phyloP scores from a whole-genome alignment of 2,797 vertebrate genomes.

The Florisuga fusca region DNA sequence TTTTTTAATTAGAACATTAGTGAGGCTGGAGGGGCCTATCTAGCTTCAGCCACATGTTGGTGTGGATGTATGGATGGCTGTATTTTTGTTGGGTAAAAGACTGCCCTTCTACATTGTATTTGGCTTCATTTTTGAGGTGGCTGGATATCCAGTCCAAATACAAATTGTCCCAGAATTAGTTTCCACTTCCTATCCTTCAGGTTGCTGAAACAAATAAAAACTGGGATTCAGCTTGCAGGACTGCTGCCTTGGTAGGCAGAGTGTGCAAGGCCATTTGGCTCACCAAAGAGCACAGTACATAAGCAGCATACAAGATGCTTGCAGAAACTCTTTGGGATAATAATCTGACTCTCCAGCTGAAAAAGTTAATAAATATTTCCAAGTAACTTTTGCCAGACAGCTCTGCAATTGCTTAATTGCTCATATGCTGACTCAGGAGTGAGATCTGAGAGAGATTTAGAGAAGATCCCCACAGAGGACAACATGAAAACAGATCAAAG shows the following conservation, averaged over 20 bases:
- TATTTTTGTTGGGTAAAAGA: conserved; percentile 23
- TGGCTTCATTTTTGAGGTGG: conserved; percentile 40
- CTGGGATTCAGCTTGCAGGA: background rate
- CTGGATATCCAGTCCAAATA: conserved; percentile 47
- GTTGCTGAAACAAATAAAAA: conserved; percentile 32
- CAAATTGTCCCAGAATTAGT: conserved; percentile 23
- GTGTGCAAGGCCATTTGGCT: background rate
- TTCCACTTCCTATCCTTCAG: conserved; percentile 54
- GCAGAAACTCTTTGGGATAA: conserved; percentile 21
- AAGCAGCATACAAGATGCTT: background rate
- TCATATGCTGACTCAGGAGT: conserved; percentile 32
- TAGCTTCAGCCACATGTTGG: background rate
- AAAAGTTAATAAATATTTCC: conserved; percentile 49
- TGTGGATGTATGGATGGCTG: background rate
- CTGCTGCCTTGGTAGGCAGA: background rate
- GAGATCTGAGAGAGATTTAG: conserved; percentile 28
- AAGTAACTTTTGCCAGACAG: conserved; percentile 19
- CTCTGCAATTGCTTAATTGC: conserved; percentile 12
- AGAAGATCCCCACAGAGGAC: conserved; percentile 2
- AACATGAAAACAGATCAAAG: conserved; percentile 27
- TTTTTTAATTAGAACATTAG: conserved; percentile 31
- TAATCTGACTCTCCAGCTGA: conserved; percentile 37
- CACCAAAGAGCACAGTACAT: background rate
- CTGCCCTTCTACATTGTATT: conserved; percentile 40
- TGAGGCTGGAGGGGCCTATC: conserved; percentile 43